Percentiles rank a stretch among this genome's conserved stretches.
Evolutionary conservation across 2,113 vertebrate species (phyloP).

Genomic region (Cephalopterus ornatus): DNA sequence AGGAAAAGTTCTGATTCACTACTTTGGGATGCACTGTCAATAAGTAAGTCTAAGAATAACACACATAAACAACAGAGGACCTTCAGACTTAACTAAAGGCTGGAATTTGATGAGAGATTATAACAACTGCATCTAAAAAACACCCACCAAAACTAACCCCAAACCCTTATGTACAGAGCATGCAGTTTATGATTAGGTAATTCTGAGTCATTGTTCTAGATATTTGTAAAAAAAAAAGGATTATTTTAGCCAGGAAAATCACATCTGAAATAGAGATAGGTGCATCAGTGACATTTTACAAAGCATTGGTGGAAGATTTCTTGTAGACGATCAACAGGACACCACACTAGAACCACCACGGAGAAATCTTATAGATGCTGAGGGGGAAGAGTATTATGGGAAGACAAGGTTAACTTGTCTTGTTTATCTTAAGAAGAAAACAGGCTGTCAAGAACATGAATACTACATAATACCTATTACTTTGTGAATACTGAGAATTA

Average conservation of each 20-base stretch:
- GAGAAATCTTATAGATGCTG: neutral
- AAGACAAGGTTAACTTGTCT: neutral
- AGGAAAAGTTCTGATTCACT: neutral
- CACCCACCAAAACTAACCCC: accelerated
- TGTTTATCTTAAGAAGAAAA: neutral
- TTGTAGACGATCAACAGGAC: neutral
- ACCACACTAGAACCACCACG: neutral
- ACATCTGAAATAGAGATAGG: neutral
- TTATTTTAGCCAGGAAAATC: neutral
- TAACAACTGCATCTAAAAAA: neutral
- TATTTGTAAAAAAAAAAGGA: neutral
- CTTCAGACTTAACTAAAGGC: neutral
- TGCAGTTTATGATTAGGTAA: neutral
- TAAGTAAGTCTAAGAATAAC: neutral
- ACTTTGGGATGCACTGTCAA: neutral
- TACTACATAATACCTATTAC: neutral
- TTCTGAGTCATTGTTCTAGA: neutral
- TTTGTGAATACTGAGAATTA: neutral
- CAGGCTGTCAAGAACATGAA: neutral
- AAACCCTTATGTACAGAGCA: accelerated
- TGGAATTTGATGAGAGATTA: neutral
- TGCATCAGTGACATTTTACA: neutral
- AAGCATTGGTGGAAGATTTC: neutral
- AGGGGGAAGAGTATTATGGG: neutral
- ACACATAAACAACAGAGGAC: neutral